Base-by-base conservation (phyloP, 2,888 invertebrate genomes). In the Pachydiplax longipennis region DNA sequence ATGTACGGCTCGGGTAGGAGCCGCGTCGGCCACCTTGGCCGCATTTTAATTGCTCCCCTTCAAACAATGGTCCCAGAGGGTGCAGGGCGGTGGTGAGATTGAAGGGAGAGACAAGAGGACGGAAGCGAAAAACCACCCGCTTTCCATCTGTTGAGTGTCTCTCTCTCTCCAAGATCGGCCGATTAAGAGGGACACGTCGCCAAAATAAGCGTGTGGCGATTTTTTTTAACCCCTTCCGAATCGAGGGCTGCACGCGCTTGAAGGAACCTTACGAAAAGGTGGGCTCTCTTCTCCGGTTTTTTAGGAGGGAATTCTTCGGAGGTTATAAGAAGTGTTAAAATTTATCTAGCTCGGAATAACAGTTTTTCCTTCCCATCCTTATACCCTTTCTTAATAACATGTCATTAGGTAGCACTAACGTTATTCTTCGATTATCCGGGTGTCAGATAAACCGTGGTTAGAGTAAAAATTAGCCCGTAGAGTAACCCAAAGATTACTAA, bases 41-140 rank as follows among this genome's bases (percentile, higher is more conserved):
- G 87, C 48, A 87, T 87, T 87, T 87, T 87, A 87, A 87, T 87
- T 87, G 87, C 87, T 87, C 35, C 87, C 87, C 83, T 58, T 37
- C 87, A 87, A 87, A 87, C 87, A 87, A 87, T 87, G 37, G 83
- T 53, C 58, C 58, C 87, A 18, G 31, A 53, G 35, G 73, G 73
- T 73, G n/a, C 31, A 2, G 61, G 13, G 87, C 37, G 35, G 65
- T 8, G 73, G 61, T n/a, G 87, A 87, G 87, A 87, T 87, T 58
- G 35, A 22, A 37, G 61, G 65, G 65, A 2, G 18, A 61, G 87
- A 87, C 87, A 87, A 87, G 87, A 53, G 87, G 58, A 61, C 61
- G 87, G 87, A 87, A 87, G 87, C 61, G 37, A 37, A 53, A 8
- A 37, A n/a, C 61, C 82, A 31, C 35, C 87, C 87, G 87, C 61